These are phyloP conservation scores for Thunnus maccoyii DNA, from an alignment of 2,113 vertebrate species.

Conservation along the genomic window DNA sequence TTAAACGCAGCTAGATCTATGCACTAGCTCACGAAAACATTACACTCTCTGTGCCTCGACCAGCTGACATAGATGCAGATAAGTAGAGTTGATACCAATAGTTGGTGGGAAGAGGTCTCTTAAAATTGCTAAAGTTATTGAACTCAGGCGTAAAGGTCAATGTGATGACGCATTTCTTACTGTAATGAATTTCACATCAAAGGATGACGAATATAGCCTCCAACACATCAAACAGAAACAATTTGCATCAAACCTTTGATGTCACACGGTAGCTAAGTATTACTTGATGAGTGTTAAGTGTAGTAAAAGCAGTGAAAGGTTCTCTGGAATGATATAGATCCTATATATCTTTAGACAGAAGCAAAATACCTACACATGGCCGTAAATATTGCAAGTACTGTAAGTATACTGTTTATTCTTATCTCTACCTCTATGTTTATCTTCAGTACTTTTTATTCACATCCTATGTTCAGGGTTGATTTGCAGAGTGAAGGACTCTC, in stretches of 20 bases:
- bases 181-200: conserved; percentile 30
- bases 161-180: background rate
- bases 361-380: background rate
- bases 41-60: background rate
- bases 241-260: conserved; percentile 16
- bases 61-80: background rate
- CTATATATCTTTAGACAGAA: conserved; percentile 11
- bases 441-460: background rate
- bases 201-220: conserved; percentile 8
- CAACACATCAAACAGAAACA: background rate
- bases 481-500: background rate
- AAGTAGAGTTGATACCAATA: background rate
- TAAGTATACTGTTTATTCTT: background rate
- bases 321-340: background rate
- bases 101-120: background rate
- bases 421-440: background rate
- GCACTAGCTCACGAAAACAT: background rate
- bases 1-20: background rate
- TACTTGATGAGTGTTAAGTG: conserved; percentile 34
- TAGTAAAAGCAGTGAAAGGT: background rate
- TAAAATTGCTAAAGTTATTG: background rate
- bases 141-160: conserved; percentile 13
- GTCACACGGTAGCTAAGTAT: conserved; percentile 6
- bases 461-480: background rate
- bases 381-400: no score